Conservation (phyloP, 2,797 vertebrate species). For the Hoplostethus mediterraneus region DNA sequence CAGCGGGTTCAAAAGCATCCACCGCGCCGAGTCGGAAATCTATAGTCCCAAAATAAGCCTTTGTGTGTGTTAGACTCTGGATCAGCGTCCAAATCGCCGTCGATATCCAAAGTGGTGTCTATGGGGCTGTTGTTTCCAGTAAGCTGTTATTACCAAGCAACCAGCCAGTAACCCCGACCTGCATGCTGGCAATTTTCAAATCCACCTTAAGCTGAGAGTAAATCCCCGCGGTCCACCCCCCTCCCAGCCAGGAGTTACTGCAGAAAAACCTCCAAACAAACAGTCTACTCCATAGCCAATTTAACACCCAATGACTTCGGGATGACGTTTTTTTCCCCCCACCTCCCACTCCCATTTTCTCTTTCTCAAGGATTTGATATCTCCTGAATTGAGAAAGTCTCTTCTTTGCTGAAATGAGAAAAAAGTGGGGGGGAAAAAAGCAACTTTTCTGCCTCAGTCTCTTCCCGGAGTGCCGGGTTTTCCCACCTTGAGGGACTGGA, state of each 20-base stretch:
- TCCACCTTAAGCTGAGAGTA: conserved; percentile 54
- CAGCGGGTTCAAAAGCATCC: conserved; percentile 21
- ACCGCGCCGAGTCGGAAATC: conserved; percentile 16
- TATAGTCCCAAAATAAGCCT: conserved; percentile 20
- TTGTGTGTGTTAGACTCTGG: conserved; percentile 1
- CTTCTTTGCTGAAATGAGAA: neutral
- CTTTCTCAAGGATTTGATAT: conserved; percentile 3
- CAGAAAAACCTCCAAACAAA: conserved; percentile 45
- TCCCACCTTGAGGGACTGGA: conserved; percentile 39
- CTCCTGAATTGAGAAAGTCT: neutral
- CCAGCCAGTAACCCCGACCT: conserved; percentile 29
- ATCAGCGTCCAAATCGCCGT: conserved; percentile 22
- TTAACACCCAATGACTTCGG: conserved; percentile 48
- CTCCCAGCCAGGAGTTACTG: conserved; percentile 20
- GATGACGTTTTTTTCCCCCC: conserved; percentile 25
- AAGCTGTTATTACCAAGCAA: conserved; percentile 47
- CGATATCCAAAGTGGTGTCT: conserved; percentile 10
- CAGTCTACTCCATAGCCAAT: conserved; percentile 39
- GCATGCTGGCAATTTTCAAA: conserved; percentile 45
- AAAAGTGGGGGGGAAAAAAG: neutral
- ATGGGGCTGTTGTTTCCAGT: conserved; percentile 43
- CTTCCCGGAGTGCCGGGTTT: neutral
- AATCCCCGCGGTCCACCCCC: conserved; percentile 49
- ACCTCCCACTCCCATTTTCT: conserved; percentile 20
- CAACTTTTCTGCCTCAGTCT: neutral